Base-by-base conservation (phyloP, 1,140 invertebrate species). In the Pissodes strobi region DNA sequence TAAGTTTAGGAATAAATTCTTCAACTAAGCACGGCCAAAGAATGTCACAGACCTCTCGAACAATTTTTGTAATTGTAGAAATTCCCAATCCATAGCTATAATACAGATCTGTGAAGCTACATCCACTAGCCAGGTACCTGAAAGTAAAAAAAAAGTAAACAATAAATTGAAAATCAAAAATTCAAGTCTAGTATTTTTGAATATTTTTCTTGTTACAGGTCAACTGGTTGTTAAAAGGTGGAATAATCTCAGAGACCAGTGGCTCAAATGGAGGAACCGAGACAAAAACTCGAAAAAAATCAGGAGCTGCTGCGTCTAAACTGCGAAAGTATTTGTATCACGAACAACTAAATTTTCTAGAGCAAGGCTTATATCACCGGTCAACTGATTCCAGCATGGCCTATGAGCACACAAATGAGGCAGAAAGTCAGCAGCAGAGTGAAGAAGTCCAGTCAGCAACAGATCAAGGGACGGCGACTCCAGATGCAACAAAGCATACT, bases 201-300 rank as follows among this genome's bases (percentile, higher is more conserved):
- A n/a, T n/a, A n/a, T n/a, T n/a, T n/a, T n/a, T n/a, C n/a, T n/a
- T n/a, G n/a, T n/a, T n/a, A n/a, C n/a, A 49, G 46, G 12, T 49
- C 46, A 53, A 53, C 17, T 53, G 2, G 51, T 34, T 34, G 51
- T 56, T 39, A 56, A 56, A 39, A 56, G 19, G 37, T 56, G 53
- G 34, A 38, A 39, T 39, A 56, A 56, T 56, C 18, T 56, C 4
- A 56, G 53, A 21, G 34, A 56, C 53, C 13, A 39, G 53, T 56
- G 17, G 53, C 30, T 56, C n/a, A 56, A 56, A 39, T 23, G 18
- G 30, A 56, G 13, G 13, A 38, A 39, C 19, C n/a, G 18, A 39
- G 53, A 56, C 21, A 56, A 56, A 39, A 56, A 56, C n/a, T n/a
- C 46, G n/a, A n/a, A n/a, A n/a, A n/a, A n/a, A n/a, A 52, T 52